Percentiles rank a stretch among this genome's conserved stretches.
phyloP scores from a whole-genome alignment of 37 sponge, comb jelly and placozoan genomes.

The Agelas oroides region DNA sequence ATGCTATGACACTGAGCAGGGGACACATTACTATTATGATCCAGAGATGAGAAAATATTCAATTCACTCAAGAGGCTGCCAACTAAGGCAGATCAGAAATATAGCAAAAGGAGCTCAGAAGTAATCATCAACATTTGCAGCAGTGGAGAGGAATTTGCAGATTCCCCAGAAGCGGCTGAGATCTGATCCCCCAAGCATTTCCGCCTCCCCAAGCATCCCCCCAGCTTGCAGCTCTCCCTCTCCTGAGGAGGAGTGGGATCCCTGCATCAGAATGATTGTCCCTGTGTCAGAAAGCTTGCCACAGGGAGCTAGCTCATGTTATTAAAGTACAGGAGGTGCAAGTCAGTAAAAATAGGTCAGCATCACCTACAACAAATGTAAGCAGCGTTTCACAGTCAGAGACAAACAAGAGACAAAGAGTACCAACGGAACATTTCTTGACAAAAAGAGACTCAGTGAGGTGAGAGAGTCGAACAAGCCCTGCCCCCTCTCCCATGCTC shows the following conservation, averaged over 20 bases:
- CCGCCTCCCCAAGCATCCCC: background rate
- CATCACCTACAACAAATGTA: conserved; percentile 49
- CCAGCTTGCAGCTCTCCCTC: conserved; percentile 45
- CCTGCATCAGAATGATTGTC: conserved; percentile 81
- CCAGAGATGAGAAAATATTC: conserved; percentile 50
- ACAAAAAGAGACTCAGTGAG: conserved; percentile 71
- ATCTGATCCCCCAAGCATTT: conserved; percentile 1
- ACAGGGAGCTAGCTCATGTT: conserved; percentile 34
- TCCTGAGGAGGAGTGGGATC: conserved; percentile 71
- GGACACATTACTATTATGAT: conserved; percentile 72
- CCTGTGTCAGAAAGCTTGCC: conserved; percentile 54
- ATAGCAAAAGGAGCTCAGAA: background rate
- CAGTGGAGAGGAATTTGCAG: conserved; percentile 35
- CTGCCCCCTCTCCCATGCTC: conserved; percentile 68
- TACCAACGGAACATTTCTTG: conserved; percentile 80
- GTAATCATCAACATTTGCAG: background rate
- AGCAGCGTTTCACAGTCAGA: conserved; percentile 45
- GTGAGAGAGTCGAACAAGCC: conserved; percentile 73
- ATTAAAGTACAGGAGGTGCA: conserved; percentile 66
- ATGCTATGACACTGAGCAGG: conserved; percentile 61
- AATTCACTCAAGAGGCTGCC: conserved; percentile 60
- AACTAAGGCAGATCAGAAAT: background rate
- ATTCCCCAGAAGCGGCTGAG: conserved; percentile 63
- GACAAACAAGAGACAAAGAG: conserved; percentile 86
- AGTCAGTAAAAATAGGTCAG: conserved; percentile 73